Conservation (phyloP, 2,113 vertebrate species). For the Cricetomys ansorgei region DNA sequence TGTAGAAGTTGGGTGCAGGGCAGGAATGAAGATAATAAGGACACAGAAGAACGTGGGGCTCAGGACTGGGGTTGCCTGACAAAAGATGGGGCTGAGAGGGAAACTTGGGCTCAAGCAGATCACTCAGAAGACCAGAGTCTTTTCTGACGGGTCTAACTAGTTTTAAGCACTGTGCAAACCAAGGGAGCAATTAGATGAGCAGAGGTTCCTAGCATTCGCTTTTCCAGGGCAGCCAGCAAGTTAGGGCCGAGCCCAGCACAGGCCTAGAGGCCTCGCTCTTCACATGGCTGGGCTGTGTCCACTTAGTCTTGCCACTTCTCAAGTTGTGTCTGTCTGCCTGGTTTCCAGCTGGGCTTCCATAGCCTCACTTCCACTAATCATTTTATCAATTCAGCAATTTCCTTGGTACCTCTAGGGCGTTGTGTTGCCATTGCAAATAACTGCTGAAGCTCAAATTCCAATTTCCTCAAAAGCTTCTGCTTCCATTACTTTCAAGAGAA, state of each 20-base stretch:
- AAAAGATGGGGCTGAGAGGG: not conserved
- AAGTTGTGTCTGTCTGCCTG: not conserved
- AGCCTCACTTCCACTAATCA: not conserved
- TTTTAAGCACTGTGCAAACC: not conserved
- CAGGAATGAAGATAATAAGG: not conserved
- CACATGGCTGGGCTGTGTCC: not conserved
- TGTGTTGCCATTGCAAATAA: slow-evolving; percentile 15
- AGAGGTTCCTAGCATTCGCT: not conserved
- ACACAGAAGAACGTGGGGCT: not conserved
- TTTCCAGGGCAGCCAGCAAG: not conserved
- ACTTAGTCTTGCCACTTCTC: not conserved
- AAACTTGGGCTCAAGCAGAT: not conserved
- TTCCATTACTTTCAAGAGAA: slow-evolving; percentile 16
- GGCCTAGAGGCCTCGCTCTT: not conserved
- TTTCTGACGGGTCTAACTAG: not conserved
- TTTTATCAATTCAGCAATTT: not conserved
- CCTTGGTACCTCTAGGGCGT: not conserved
- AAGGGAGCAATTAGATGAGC: not conserved
- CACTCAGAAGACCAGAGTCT: not conserved
- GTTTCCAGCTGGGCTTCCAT: slow-evolving; percentile 8
- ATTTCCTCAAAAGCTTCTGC: slow-evolving; percentile 42
- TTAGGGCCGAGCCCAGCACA: not conserved
- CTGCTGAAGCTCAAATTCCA: not conserved
- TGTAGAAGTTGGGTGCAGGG: not conserved
- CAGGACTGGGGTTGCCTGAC: not conserved